A percentile compares a stretch with the other conserved stretches of the same genome.
phyloP scores from a whole-genome alignment of 2,113 vertebrate genomes.

The Peromyscus leucopus region DNA sequence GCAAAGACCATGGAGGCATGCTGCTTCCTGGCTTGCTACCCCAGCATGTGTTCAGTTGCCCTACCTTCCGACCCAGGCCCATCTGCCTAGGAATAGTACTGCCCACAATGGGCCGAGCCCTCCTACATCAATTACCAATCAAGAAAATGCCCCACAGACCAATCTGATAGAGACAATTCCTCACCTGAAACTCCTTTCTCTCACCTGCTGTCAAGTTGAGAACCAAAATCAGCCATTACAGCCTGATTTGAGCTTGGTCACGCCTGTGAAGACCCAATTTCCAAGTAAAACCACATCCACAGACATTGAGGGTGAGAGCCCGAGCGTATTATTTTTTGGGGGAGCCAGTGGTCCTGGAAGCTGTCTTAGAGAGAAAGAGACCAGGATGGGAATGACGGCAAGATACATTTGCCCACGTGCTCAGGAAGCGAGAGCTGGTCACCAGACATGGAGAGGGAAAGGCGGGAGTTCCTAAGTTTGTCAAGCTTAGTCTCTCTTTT shows the following conservation, averaged over 20 bases:
- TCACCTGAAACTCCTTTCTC: too few species aligned
- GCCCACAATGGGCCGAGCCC: neutral
- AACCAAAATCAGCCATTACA: neutral
- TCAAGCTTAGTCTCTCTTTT: neutral
- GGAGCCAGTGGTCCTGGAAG: accelerated
- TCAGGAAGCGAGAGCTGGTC: accelerated
- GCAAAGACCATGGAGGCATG: neutral
- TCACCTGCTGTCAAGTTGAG: neutral
- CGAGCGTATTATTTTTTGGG: neutral
- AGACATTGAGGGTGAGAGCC: neutral
- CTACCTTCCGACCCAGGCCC: neutral
- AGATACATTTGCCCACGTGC: neutral
- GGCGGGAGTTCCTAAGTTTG: neutral
- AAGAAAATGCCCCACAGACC: neutral
- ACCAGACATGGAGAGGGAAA: accelerated
- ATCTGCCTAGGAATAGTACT: neutral
- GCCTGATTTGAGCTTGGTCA: neutral
- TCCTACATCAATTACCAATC: too few species aligned
- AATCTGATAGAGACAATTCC: neutral
- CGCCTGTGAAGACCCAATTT: neutral
- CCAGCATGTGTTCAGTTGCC: neutral
- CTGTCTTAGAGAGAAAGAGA: neutral
- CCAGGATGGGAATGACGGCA: too few species aligned
- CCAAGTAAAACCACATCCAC: neutral
- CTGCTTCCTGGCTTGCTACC: neutral